A percentile compares a stretch with the other conserved stretches of the same genome.
phyloP scores from a whole-genome alignment of 64 coral and sea anemone species.

The Pocillopora damicornis region DNA sequence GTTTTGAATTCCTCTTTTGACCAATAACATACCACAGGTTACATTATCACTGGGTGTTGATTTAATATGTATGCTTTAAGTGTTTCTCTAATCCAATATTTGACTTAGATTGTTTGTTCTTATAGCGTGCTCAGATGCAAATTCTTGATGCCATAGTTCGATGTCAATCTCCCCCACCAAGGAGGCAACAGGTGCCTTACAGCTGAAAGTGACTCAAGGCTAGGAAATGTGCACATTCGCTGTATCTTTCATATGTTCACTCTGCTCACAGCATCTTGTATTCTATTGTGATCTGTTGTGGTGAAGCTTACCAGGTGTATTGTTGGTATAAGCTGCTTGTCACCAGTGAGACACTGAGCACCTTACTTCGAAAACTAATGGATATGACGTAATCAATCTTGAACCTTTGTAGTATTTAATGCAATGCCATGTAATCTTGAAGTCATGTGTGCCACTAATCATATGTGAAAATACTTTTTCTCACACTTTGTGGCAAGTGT shows the following conservation, averaged over 20 bases:
- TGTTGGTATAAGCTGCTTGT: conserved; percentile 7
- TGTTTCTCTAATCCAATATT: no score
- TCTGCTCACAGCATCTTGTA: conserved; percentile 20
- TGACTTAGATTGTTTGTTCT: neutral
- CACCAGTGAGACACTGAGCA: conserved; percentile 4
- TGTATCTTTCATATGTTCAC: neutral
- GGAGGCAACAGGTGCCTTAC: neutral
- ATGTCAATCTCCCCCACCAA: conserved; percentile 28
- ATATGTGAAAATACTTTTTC: no score
- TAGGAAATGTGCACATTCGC: neutral
- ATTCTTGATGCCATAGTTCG: conserved; percentile 35
- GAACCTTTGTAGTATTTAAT: neutral
- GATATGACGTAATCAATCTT: neutral
- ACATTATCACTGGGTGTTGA: no score
- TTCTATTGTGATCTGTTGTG: neutral
- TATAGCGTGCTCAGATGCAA: conserved; percentile 36
- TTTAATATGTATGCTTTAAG: no score
- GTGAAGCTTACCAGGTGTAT: conserved; percentile 20
- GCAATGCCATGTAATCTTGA: neutral
- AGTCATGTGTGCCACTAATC: neutral
- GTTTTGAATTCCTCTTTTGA: no score
- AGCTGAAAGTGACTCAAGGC: neutral
- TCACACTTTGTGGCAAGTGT: no score
- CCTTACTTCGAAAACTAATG: neutral
- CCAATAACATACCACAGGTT: no score